Base-by-base conservation (phyloP, 2,888 invertebrate genomes). In the Aleiodes testaceus region DNA sequence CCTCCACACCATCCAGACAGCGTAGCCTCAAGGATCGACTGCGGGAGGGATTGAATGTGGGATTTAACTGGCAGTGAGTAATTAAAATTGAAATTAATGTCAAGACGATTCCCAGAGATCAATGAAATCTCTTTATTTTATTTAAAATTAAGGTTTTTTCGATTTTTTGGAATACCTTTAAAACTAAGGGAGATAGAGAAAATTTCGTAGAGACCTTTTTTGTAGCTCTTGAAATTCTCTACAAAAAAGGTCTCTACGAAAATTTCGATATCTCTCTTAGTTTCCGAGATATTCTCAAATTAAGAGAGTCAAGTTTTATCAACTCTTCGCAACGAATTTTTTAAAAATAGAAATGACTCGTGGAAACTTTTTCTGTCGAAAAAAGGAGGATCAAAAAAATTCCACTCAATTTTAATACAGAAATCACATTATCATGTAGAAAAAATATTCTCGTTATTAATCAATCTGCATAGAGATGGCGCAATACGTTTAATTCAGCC, bases 51-150 rank as follows among this genome's bases (percentile, higher is more conserved):
- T 94, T 94, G 84, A 92, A 93, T 64, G 93, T 93, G 87, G 93
- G 93, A 82, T 93, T 94, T 86, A 91, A 92, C 82, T 94, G 94
- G 94, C 94, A 94, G 94, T 94, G 90, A 94, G 94, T 93, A 85
- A 75, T 72, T 59, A 49, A 49, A 49, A 49, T 16, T 49, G 6
- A 16, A 14, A 49, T 49, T 49, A 53, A 75, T 75, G 0, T 49
- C 49, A 14, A 12, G 16, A 49, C 5, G 14, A 49, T 16, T 14
- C 3, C 14, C 0, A 12, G 49, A 14, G 11, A 49, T 14, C 1
- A 36, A 36, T 36, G 7, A 53, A 66, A 69, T 71, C 70, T 70
- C 75, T 74, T 75, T 77, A 72, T 75, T 74, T 78, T 74, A 74
- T 74, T 65, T 70, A 59, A 44, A n/a, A n/a, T n/a, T n/a, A n/a